Percentiles rank a stretch among this genome's conserved stretches.
phyloP scores from a whole-genome alignment of 2,797 vertebrate species.

The Melopsittacus undulatus region DNA sequence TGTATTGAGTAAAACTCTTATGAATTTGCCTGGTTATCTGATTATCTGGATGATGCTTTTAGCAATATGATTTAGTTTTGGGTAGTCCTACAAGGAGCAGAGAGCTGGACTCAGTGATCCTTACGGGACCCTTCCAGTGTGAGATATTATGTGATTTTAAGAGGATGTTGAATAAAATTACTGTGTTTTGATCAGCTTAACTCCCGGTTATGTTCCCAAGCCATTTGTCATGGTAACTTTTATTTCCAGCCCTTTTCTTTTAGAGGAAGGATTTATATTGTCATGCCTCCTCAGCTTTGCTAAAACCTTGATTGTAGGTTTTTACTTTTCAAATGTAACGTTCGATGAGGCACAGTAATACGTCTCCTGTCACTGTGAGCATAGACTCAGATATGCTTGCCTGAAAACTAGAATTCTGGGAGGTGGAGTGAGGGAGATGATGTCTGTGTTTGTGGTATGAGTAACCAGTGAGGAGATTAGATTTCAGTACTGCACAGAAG shows the following conservation, averaged over 20 bases:
- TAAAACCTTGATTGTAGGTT: background rate
- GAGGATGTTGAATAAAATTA: background rate
- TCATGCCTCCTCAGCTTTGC: background rate
- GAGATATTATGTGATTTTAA: background rate
- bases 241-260: background rate
- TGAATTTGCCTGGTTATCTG: background rate
- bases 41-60: background rate
- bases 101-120: background rate
- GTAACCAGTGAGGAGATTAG: background rate
- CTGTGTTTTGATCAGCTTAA: background rate
- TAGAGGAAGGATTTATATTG: background rate
- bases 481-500: background rate
- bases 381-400: background rate
- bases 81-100: background rate
- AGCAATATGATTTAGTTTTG: background rate
- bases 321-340: background rate
- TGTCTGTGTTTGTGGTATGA: background rate
- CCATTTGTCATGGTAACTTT: background rate
- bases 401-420: background rate
- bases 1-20: background rate
- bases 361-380: background rate
- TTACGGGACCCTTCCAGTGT: background rate
- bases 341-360: background rate
- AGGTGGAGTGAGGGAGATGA: rapidly evolving
- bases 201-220: background rate